Evolutionary conservation across 1,140 invertebrate species (phyloP).

Genomic region (Scylla paramamosain): DNA sequence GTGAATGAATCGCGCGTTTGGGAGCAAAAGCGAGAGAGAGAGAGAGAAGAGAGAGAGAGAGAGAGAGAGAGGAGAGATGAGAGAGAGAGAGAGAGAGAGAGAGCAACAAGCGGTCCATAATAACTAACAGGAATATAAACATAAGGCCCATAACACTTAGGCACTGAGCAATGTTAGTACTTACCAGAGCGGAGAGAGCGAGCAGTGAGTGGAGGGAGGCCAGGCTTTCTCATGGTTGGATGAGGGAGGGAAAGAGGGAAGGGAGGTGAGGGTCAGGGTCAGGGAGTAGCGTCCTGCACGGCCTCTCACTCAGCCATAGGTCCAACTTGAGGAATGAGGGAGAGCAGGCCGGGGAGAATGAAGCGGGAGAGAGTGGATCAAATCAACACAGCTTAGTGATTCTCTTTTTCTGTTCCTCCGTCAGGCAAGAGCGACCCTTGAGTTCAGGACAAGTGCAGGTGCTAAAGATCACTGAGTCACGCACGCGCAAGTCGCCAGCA

Average conservation of each 20-base stretch:
- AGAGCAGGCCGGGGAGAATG: neutral
- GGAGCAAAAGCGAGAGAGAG: too few relatives aligned
- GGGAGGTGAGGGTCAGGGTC: neutral
- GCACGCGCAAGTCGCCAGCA: neutral
- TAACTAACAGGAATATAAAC: neutral
- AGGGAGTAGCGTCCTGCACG: neutral
- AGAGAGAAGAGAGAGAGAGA: too few relatives aligned
- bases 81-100: too few relatives aligned
- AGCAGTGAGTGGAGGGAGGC: neutral
- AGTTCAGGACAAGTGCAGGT: too few relatives aligned
- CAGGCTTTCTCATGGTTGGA: neutral
- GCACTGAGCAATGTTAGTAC: neutral
- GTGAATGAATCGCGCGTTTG: too few relatives aligned
- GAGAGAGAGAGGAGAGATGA: too few relatives aligned
- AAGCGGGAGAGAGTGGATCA: neutral
- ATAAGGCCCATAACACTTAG: neutral
- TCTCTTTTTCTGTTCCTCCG: too few relatives aligned
- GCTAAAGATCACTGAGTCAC: neutral
- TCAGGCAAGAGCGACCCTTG: too few relatives aligned
- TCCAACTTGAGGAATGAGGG: neutral
- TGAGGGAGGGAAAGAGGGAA: neutral
- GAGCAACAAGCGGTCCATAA: neutral
- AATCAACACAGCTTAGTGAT: neutral
- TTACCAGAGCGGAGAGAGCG: constrained; percentile 7
- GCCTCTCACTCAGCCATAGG: neutral